Evolutionary conservation across 2,113 vertebrate species (phyloP).

Genomic region (Clarias magur): DNA sequence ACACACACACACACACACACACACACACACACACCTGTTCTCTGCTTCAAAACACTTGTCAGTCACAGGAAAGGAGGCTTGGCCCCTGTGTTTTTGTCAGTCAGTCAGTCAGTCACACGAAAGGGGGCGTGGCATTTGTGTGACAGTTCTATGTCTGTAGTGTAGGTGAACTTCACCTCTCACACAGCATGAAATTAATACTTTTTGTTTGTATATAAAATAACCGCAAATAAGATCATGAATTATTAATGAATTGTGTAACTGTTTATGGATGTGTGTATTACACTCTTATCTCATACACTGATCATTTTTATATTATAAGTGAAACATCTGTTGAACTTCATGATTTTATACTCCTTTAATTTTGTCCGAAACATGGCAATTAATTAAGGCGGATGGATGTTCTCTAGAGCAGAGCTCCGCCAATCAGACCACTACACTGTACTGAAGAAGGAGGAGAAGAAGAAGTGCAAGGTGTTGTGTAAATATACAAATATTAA

Average conservation of each 20-base stretch:
- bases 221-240: not conserved
- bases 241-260: not conserved
- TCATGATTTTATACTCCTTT: not conserved
- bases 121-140: not conserved
- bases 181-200: not conserved
- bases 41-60: constrained; percentile 16
- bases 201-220: not conserved
- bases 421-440: not conserved
- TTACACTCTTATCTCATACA: not conserved
- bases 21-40: not conserved
- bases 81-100: not conserved
- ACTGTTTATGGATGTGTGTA: not conserved
- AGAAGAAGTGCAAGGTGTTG: not conserved
- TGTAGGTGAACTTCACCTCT: not conserved
- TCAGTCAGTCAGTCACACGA: not conserved
- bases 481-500: not conserved
- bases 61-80: not conserved
- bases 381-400: not conserved
- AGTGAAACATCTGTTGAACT: not conserved
- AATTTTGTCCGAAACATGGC: not conserved
- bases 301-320: not conserved
- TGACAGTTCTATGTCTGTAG: not conserved
- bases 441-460: not conserved
- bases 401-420: not conserved
- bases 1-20: not conserved